Base-by-base conservation (phyloP, 2,113 vertebrate species). In the Lanius ludovicianus region DNA sequence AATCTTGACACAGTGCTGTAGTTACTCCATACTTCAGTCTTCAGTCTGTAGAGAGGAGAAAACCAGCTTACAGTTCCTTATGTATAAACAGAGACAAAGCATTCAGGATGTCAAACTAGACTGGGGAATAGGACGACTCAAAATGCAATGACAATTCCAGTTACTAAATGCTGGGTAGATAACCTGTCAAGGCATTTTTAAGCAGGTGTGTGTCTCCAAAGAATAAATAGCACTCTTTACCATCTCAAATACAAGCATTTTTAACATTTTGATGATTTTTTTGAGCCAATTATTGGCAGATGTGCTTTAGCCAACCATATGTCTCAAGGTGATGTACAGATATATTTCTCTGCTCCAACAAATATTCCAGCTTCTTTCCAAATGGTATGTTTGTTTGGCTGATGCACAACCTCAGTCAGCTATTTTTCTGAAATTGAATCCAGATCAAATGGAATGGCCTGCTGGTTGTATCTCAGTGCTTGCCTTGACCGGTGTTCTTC, bases 371-470 rank as follows among this genome's bases (percentile, higher is more conserved):
- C 94, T 95, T 89, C 88, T 75, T 97, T 97, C 90, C 86, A 96
- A 91, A 76, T 94, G 67, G 77, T 79, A 49, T 93, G 60, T 96
- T 97, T 95, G 87, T 95, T 97, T 96, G 89, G 96, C 91, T 96
- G 84, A 89, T 87, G 70, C 39, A 93, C 6, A 6, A 35, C 46
- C 35, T 87, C 64, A 78, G 31, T 65, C 59, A 90, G 55, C 67
- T 73, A 73, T 86, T 86, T 65, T 96, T 73, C 49, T 84, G 88
- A 96, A 93, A 87, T 60, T 95, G 71, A 96, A 97, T 97, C 80
- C 95, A 86, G 75, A 94, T 92, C 53, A 84, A 55, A 79, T 71
- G 46, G 41, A 93, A 92, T 90, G 93, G 64, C n/a, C 57, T 68
- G 35, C 55, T 93, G 63, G 56, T 81, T 84, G 77, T 53, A 90